Evolutionary conservation across 2,888 invertebrate genomes (phyloP), one percentile per base, ranked within the genome.

Genomic region (Pyralis farinalis): DNA sequence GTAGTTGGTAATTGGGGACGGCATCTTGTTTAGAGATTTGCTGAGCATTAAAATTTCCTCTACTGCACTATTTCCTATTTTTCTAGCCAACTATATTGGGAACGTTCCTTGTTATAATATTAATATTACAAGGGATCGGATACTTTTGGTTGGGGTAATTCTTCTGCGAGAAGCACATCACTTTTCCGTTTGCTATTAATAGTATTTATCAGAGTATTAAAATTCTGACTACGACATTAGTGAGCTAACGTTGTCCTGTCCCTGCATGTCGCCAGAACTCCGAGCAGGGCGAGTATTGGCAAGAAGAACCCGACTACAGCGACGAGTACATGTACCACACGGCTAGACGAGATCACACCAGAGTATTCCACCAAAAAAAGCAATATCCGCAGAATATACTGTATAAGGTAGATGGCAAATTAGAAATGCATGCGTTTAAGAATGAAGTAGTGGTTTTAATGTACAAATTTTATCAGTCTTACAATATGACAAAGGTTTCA

Each of bases 311-410:
- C 27, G 83, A 83, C 69, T 86, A 88, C 79, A 85, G 74, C 68
- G 87, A 90, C 57, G 88, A 87, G 62, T 87, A 88, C 56, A 83
- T 86, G 81, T 90, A 89, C 78, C 89, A 90, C 77, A 90, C 89
- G 34, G 89, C 80, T 67, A 73, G 85, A 46, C 65, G 85, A 52
- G 89, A 87, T 63, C 81, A 89, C 56, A 70, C 80, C 42, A 73
- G 84, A 61, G 85, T 88, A 52, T 84, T 67, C 71, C 86, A 87
- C 54, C 86, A 88, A 75, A 87, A 86, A 80, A 87, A 87, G 61
- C 89, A 87, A 72, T 87, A 85, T 58, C 84, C 87, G 63, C 84
- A 87, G 77, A 88, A 89, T 71, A 80, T 85, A 56, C 71, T 88
- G 60, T 89, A 80, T 67, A 89, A 90, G 89, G 89, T 90, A 80